Evolutionary conservation across 2,797 vertebrate genomes (phyloP).

Genomic region (Emydoidea blandingii): DNA sequence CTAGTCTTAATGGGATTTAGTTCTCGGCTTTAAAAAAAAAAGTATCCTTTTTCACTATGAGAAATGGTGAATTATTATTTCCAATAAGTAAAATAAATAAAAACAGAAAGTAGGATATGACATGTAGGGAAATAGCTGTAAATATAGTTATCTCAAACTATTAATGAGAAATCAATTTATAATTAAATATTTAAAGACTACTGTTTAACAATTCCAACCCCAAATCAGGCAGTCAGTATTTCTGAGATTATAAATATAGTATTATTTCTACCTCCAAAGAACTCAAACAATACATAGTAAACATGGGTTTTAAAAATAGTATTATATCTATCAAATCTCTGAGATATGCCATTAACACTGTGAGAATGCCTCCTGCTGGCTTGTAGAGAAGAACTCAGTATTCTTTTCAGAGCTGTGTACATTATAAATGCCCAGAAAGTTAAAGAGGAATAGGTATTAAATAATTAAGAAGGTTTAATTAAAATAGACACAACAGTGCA

Average conservation of each 20-base stretch:
- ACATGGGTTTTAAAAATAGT: not conserved
- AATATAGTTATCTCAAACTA: not conserved
- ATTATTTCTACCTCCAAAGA: not conserved
- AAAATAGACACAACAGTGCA: accelerated
- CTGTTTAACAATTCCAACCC: not conserved
- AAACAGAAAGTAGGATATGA: not conserved
- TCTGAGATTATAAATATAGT: not conserved
- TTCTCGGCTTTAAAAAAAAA: accelerated
- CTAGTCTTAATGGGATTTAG: not conserved
- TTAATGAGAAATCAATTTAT: not conserved
- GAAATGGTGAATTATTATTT: not conserved
- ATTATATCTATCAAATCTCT: not conserved
- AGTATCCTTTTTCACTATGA: not conserved
- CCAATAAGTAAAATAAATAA: not conserved
- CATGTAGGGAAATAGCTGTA: not conserved
- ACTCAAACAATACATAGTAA: not conserved
- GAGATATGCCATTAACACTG: not conserved
- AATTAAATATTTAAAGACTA: not conserved
- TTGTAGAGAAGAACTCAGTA: not conserved
- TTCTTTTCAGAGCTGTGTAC: not conserved
- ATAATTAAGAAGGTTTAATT: not conserved
- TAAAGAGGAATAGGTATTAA: not conserved
- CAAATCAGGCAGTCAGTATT: not conserved
- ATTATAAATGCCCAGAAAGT: not conserved
- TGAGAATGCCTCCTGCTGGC: not conserved